Conservation (phyloP, 2,797 vertebrate genomes). For the Eurystomus glaucurus region DNA sequence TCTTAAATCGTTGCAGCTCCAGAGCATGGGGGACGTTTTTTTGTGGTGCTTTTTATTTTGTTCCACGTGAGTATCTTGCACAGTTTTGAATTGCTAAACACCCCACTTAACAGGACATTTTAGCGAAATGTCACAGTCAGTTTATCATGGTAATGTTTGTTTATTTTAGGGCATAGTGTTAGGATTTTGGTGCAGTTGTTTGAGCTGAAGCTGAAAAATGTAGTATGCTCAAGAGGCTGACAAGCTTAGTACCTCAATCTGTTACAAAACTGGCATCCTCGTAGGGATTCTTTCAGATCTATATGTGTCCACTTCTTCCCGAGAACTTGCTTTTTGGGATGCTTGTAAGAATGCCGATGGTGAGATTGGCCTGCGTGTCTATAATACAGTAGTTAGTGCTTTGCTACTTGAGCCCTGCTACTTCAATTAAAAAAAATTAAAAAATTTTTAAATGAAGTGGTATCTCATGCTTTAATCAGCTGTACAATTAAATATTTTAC, state of each 20-base stretch:
- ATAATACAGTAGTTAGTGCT: neutral
- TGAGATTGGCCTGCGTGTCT: neutral
- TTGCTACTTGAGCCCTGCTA: neutral
- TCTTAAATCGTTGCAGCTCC: neutral
- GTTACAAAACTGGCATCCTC: neutral
- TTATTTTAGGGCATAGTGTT: neutral
- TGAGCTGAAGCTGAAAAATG: neutral
- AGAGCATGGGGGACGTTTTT: neutral
- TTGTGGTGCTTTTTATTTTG: neutral
- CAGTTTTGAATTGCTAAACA: neutral
- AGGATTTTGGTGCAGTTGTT: neutral
- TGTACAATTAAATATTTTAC: neutral
- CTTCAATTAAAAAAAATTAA: neutral
- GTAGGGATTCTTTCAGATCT: neutral
- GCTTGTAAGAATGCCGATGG: accelerated
- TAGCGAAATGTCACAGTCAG: neutral
- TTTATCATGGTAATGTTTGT: neutral
- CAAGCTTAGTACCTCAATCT: neutral
- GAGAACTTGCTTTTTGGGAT: neutral
- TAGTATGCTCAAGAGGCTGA: neutral
- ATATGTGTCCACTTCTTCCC: neutral
- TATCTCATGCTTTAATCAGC: neutral
- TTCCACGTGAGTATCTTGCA: neutral
- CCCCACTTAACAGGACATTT: neutral
- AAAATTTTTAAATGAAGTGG: neutral